These are phyloP conservation scores for Ridgeia piscesae DNA, from an alignment of 1,140 invertebrate species.

Conservation along the genomic window DNA sequence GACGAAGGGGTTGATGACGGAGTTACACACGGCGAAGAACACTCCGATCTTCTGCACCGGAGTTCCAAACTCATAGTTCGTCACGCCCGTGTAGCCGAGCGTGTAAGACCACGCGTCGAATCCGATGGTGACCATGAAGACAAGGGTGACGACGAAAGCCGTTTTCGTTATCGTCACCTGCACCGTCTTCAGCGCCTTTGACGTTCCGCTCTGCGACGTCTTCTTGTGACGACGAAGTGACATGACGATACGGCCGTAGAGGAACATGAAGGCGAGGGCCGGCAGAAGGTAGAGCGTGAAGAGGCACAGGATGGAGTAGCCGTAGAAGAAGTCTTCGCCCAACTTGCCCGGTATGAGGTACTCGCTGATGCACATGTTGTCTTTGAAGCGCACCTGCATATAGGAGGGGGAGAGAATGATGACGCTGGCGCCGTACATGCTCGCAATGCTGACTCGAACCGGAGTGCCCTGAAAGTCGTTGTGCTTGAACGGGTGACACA, in stretches of 20 bases:
- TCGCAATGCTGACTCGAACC: neutral
- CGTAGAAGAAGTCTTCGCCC: neutral
- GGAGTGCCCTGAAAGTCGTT: neutral
- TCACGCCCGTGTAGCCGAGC: constrained; percentile 12
- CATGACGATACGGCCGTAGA: neutral
- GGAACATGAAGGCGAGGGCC: neutral
- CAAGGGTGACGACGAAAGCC: constrained; percentile 19
- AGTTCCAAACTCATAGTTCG: neutral
- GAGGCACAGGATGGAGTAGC: neutral
- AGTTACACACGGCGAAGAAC: constrained; percentile 19
- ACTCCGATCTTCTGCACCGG: constrained; percentile 21
- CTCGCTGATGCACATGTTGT: neutral
- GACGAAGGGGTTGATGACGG: constrained; percentile 19
- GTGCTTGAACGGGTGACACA: constrained; percentile 19
- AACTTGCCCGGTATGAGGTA: neutral
- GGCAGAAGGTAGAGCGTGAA: constrained; percentile 19
- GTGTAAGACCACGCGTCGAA: constrained; percentile 14
- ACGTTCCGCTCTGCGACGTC: neutral
- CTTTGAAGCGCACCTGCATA: neutral
- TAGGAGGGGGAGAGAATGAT: neutral
- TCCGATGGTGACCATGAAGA: constrained; percentile 19
- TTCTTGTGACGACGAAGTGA: neutral
- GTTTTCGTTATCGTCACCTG: constrained; percentile 17
- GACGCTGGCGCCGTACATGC: constrained; percentile 11
- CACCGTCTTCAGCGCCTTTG: constrained; percentile 6